Evolutionary conservation across 2,888 invertebrate species (phyloP), one percentile per base, ranked within the genome.

Genomic region (Drosophila ustulata): DNA sequence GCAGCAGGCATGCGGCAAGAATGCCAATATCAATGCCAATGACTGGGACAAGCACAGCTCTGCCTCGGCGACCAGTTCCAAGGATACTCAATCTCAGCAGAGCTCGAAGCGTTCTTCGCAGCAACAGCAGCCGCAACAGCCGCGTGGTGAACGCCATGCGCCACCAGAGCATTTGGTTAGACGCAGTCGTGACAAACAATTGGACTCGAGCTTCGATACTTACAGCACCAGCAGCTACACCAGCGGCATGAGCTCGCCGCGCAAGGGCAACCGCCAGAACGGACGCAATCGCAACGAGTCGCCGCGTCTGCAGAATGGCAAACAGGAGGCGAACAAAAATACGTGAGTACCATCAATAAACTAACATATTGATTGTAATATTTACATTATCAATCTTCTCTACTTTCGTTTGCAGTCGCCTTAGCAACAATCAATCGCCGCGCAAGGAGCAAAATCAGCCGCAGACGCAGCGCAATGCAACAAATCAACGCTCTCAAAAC

Each of bases 31-130:
- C 47, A 66, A 62, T 13, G 90, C 52, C 46, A 69, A 55, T 6
- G 92, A 92, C 7, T 92, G 92, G 91, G 92, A 92, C 53, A 91
- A 89, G 26, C 85, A 89, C 11, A 92, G 91, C 59, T 90, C 91
- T 0, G 78, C 85, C 1, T 87, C 85, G 0, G 85, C 37, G n/a
- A 5, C 85, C 41, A 91, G 91, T 37, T 90, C 91, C 5, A 75
- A 81, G 57, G 92, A 92, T 4, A 90, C 82, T 3, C 79, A 71
- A 1, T 74, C 71, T 0, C 75, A 74, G 37, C 74, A 78, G n/a
- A 74, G 66, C 23, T 55, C 71, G 28, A 87, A 77, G 28, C 88
- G 80, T 1, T 64, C 53, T 3, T 74, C 71, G n/a, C 81, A 75
- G 6, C 81, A 78, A 11, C 77, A 75, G 5, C 37, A 37, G 6